Conservation (phyloP, 2,113 vertebrate genomes). For the Todiramphus chloris region DNA sequence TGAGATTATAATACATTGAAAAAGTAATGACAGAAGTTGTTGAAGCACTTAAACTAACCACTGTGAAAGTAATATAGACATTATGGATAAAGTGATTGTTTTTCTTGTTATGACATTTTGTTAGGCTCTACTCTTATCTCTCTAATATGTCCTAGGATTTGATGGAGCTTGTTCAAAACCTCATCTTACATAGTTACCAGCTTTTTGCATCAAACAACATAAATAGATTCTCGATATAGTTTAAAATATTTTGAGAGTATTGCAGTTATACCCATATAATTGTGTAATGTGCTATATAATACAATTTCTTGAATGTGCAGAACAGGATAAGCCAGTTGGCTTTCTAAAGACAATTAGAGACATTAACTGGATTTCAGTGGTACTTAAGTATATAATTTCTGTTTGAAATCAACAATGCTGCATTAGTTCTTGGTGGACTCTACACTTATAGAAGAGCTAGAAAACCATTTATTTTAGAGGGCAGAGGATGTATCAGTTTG, state of each 20-base stretch:
- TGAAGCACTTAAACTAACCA: constrained; percentile 15
- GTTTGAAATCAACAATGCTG: background rate
- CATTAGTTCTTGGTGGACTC: background rate
- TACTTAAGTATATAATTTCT: constrained; percentile 14
- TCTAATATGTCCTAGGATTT: constrained; percentile 12
- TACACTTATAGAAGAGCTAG: background rate
- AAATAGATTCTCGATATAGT: background rate
- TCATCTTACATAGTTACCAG: background rate
- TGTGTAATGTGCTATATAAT: background rate
- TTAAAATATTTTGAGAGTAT: background rate
- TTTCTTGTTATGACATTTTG: background rate
- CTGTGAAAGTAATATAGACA: background rate
- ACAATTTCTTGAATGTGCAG: background rate
- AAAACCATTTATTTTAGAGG: background rate
- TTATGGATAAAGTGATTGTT: background rate
- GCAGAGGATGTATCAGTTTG: background rate
- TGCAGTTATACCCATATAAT: background rate
- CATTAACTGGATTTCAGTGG: background rate
- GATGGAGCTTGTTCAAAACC: constrained; percentile 5
- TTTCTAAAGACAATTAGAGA: background rate
- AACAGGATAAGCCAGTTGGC: background rate
- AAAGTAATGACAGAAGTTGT: constrained; percentile 18
- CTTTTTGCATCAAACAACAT: background rate
- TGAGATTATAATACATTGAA: background rate
- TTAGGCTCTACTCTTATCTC: background rate